These are phyloP conservation scores for Physella acuta DNA, from an alignment of 1,140 invertebrate species.

Conservation along the genomic window DNA sequence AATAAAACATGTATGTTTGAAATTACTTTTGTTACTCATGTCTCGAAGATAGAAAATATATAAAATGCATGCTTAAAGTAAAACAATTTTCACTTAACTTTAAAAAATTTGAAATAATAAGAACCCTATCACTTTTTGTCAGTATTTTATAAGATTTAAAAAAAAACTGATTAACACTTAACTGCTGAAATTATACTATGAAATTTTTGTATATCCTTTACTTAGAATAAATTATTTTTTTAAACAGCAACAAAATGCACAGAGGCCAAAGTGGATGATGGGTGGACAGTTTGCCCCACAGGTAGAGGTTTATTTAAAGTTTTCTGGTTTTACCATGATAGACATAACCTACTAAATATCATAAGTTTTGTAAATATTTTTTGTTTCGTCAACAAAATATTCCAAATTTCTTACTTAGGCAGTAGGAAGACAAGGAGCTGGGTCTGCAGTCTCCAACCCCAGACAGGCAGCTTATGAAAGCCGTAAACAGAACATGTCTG, in stretches of 20 bases:
- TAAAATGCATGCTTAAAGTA: too few species aligned
- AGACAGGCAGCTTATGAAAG: slow-evolving; percentile 57
- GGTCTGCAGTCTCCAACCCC: slow-evolving; percentile 38
- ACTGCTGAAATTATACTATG: not conserved
- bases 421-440: slow-evolving; percentile 14
- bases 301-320: slow-evolving; percentile 34
- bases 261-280: slow-evolving; percentile 71
- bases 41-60: too few species aligned
- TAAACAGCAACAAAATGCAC: slow-evolving; percentile 40
- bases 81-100: too few species aligned
- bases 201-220: not conserved
- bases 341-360: too few species aligned
- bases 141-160: too few species aligned
- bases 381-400: not conserved
- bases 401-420: slow-evolving; percentile 11
- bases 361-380: not conserved
- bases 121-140: not conserved
- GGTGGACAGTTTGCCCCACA: slow-evolving; percentile 75
- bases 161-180: not conserved
- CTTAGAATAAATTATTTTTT: not conserved
- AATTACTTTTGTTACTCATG: too few species aligned
- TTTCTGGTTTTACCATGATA: too few species aligned
- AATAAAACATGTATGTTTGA: too few species aligned
- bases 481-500: slow-evolving; percentile 49
- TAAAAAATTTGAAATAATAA: too few species aligned